Conservation (phyloP, 2,888 invertebrate genomes). For the Branchipolynoe longqiensis region DNA sequence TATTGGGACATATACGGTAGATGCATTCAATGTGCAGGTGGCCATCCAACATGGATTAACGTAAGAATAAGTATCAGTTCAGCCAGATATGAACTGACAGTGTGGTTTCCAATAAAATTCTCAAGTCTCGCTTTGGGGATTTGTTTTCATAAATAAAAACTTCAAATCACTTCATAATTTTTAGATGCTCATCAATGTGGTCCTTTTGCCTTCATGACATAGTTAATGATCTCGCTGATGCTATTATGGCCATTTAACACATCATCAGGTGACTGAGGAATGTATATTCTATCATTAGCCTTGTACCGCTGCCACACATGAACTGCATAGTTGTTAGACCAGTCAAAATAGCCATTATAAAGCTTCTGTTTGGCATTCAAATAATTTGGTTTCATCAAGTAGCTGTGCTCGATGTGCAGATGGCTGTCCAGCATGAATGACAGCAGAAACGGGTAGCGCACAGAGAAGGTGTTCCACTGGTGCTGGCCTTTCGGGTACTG, state of each 20-base stretch:
- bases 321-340: conserved; percentile 18
- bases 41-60: no score
- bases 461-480: conserved; percentile 43
- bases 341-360: background rate
- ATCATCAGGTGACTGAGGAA: conserved; percentile 2
- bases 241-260: background rate
- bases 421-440: background rate
- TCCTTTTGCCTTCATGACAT: conserved; percentile 4
- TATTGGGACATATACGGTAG: no score
- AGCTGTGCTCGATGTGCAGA: conserved; percentile 6
- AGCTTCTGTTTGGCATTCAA: background rate
- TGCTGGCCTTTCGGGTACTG: background rate
- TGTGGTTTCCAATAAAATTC: no score
- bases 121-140: no score
- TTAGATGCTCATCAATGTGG: no score
- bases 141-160: no score
- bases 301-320: conserved; percentile 23
- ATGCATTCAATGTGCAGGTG: no score
- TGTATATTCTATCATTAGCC: background rate
- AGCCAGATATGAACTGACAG: no score
- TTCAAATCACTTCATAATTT: no score
- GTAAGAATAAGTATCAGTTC: no score
- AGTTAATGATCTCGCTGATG: conserved; percentile 9
- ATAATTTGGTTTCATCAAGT: background rate
- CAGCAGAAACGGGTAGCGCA: conserved; percentile 1